Percentiles rank a stretch among this genome's conserved stretches.
These are phyloP conservation scores for Drosophila lacicola DNA, from an alignment of 2,888 invertebrate species.

Conservation along the genomic window DNA sequence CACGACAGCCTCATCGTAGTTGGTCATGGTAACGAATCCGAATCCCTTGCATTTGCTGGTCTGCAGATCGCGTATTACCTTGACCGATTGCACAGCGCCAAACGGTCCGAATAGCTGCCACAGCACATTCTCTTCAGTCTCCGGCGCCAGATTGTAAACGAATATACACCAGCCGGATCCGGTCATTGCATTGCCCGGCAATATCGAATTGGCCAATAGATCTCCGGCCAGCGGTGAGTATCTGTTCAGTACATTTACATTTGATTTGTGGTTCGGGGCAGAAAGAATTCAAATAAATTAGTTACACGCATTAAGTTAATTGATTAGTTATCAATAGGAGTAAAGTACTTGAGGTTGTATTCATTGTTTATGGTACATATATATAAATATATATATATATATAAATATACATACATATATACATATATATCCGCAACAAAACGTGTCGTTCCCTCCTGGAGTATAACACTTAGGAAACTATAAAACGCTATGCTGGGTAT, in stretches of 20 bases:
- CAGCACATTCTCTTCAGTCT: slow-evolving; percentile 97
- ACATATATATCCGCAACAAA: slow-evolving; percentile 35
- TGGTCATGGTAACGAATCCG: slow-evolving; percentile 99
- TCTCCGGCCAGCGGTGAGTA: slow-evolving; percentile 94
- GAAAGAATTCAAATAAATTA: slow-evolving; percentile 25
- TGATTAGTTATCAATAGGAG: slow-evolving; percentile 9
- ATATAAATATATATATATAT: no score
- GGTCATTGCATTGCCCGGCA: slow-evolving; percentile 94
- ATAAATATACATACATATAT: neutral
- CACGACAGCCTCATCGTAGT: slow-evolving; percentile 98
- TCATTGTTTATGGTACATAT: neutral
- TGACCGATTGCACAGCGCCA: slow-evolving; percentile 98
- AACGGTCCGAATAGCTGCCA: slow-evolving; percentile 99
- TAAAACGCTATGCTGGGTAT: slow-evolving; percentile 31
- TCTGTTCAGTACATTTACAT: slow-evolving; percentile 74
- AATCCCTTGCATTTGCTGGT: slow-evolving; percentile 99
- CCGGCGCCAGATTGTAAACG: slow-evolving; percentile 97
- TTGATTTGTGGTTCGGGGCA: neutral
- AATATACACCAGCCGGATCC: slow-evolving; percentile 93
- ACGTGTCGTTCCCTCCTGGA: slow-evolving; percentile 40
- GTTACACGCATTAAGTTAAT: slow-evolving; percentile 1
- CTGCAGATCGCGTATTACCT: slow-evolving; percentile 97
- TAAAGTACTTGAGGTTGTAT: slow-evolving; percentile 23
- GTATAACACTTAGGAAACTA: slow-evolving; percentile 48
- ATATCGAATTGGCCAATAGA: slow-evolving; percentile 90